Evolutionary conservation across 2,797 vertebrate species (phyloP), one percentile per base, ranked within the genome.

Genomic region (Clarias laeviceps): DNA sequence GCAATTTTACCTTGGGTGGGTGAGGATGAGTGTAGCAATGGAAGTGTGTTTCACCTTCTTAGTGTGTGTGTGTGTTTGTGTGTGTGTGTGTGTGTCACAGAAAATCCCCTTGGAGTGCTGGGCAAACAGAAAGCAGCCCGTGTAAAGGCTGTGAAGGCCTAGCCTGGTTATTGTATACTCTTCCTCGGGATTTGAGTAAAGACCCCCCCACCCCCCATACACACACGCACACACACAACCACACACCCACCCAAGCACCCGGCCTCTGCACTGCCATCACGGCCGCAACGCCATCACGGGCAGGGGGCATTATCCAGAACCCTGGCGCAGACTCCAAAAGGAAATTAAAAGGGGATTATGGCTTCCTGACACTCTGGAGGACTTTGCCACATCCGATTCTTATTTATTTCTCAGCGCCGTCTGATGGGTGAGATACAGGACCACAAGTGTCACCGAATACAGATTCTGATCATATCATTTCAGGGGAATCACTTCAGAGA

Each of bases 121-220:
- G 97, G 95, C 97, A 99, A 99, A 99, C 97, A 99, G 93, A 94
- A 96, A 96, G 94, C 96, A 96, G 96, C 96, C 96, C 94, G 95
- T 95, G 94, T 95, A 91, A 89, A 90, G 87, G 89, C 89, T 88
- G 86, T 72, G 84, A 86, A 87, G 94, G 95, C 94, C 94, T 94
- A 93, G 94, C 95, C 94, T 96, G 96, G 97, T 98, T 98, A 99
- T 97, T 99, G 97, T 99, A 97, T 97, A 98, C 97, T 96, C 95
- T 97, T 96, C 95, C 95, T 96, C 94, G 93, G 95, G 95, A 96
- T 96, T 97, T 96, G 95, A 95, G 96, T 98, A 97, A 97, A 98
- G 97, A 98, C 97, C 96, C 95, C 92, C 95, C 95, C 93, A 95
- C 59, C 18, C 20, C 56, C n/a, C 40, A n/a, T 12, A 37, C 18